Evolutionary conservation across 2,888 invertebrate genomes (phyloP).

Genomic region (Cotesia congregata): DNA sequence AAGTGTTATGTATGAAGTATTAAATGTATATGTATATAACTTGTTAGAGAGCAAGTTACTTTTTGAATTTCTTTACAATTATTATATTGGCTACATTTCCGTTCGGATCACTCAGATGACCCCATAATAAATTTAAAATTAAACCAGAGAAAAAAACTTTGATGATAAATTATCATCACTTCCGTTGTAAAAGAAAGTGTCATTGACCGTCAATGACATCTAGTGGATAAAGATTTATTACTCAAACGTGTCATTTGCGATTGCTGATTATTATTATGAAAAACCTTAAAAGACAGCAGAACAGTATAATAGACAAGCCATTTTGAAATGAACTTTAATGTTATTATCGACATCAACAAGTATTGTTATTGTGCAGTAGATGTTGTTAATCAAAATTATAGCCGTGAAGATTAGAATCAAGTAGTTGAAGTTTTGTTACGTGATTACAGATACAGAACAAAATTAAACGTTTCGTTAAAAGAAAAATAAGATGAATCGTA

Average conservation of each 20-base stretch:
- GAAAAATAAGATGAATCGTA: slow-evolving; percentile 81
- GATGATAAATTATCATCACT: no score
- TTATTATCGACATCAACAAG: slow-evolving; percentile 61
- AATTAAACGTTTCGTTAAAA: slow-evolving; percentile 7
- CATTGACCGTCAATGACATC: background rate
- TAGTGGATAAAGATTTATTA: background rate
- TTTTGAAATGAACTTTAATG: slow-evolving; percentile 63
- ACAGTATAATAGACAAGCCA: slow-evolving; percentile 52
- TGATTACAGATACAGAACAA: background rate
- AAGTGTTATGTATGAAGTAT: no score
- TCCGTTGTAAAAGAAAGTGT: no score
- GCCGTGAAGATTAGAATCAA: slow-evolving; percentile 13
- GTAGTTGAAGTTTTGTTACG: background rate
- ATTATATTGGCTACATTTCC: no score
- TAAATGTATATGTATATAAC: no score
- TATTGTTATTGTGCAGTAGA: slow-evolving; percentile 56
- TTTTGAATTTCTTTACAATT: no score
- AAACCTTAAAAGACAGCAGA: background rate
- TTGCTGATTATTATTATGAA: background rate
- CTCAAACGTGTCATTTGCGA: background rate
- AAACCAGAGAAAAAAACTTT: no score
- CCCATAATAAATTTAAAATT: no score
- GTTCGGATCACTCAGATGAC: no score
- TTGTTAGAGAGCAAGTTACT: no score
- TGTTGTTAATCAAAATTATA: slow-evolving; percentile 41